Evolutionary conservation across 2,113 vertebrate genomes (phyloP).

Genomic region (Pedionomus torquatus): DNA sequence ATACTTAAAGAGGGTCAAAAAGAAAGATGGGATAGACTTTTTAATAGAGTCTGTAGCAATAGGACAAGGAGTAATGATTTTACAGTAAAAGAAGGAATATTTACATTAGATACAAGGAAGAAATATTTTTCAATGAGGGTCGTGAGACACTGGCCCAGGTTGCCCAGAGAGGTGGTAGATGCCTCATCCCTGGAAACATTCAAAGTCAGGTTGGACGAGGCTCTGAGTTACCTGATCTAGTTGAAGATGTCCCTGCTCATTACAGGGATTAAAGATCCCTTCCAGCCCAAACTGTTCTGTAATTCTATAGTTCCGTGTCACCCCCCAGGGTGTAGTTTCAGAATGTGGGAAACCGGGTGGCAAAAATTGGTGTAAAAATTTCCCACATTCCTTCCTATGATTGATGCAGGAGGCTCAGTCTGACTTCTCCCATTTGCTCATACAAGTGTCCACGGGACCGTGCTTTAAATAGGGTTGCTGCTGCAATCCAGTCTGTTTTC

Average conservation of each 20-base stretch:
- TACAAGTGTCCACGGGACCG: too few relatives aligned
- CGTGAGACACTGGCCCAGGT: background rate
- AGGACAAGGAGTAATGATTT: background rate
- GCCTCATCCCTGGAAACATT: background rate
- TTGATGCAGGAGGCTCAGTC: background rate
- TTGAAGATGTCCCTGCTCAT: background rate
- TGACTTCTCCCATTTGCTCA: background rate
- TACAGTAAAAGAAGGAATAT: background rate
- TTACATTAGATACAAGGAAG: background rate
- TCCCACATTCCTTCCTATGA: background rate
- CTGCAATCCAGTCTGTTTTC: background rate
- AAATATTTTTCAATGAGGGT: accelerated
- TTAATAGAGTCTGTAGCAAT: accelerated
- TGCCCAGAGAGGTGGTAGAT: background rate
- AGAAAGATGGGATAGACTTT: background rate
- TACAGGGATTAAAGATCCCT: background rate
- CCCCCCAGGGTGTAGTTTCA: background rate
- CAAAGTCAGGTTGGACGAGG: accelerated
- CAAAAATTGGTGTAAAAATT: background rate
- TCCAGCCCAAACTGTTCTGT: background rate
- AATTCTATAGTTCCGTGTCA: background rate
- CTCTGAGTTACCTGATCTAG: background rate
- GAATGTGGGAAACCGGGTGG: accelerated
- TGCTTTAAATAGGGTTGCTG: background rate
- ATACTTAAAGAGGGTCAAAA: background rate